Evolutionary conservation across 1,140 invertebrate species (phyloP).

Genomic region (Heliothis virescens): DNA sequence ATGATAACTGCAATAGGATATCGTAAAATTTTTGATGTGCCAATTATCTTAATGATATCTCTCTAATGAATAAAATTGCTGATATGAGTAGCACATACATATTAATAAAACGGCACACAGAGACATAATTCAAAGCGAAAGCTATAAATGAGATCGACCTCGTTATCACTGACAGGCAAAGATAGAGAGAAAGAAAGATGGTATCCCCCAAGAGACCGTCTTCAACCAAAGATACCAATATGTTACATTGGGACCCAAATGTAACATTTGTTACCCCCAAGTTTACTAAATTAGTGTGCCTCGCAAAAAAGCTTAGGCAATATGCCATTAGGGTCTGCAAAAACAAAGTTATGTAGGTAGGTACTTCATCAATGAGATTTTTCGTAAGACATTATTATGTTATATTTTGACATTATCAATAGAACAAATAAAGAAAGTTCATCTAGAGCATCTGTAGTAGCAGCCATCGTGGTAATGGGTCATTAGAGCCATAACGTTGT

Average conservation of each 20-base stretch:
- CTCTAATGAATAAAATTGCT: background rate
- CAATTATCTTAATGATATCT: background rate
- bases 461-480: background rate
- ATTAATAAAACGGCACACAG: slow-evolving; percentile 28
- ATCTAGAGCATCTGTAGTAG: too few relatives aligned
- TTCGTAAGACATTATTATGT: too few relatives aligned
- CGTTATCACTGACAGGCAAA: slow-evolving; percentile 63
- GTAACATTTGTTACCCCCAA: slow-evolving; percentile 1
- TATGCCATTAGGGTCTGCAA: background rate
- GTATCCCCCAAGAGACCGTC: slow-evolving; percentile 60
- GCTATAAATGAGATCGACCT: slow-evolving; percentile 63
- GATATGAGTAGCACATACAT: background rate
- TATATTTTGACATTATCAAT: too few relatives aligned
- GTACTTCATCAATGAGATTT: too few relatives aligned
- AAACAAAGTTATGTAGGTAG: background rate
- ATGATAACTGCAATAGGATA: slow-evolving; percentile 10
- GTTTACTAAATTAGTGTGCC: background rate
- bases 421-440: too few relatives aligned
- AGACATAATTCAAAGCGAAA: slow-evolving; percentile 27
- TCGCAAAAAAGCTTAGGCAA: background rate
- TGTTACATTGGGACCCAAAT: slow-evolving; percentile 16
- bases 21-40: background rate
- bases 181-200: slow-evolving; percentile 68
- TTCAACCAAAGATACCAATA: slow-evolving; percentile 50
- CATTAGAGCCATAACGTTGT: background rate